Conservation (phyloP, 2,113 vertebrate genomes). For the Bagarius yarrelli region DNA sequence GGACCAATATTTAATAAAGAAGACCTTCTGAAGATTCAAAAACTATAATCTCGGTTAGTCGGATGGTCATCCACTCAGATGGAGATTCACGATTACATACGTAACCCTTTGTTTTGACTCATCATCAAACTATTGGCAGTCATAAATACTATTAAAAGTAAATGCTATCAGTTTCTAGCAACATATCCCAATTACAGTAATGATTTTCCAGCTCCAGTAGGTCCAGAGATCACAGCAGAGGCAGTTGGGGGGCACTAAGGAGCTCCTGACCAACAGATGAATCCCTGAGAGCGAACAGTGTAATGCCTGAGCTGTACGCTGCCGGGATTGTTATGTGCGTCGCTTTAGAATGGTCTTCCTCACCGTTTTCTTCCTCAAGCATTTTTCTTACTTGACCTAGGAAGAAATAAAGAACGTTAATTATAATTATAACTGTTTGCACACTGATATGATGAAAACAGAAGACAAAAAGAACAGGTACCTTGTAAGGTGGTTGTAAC, state of each 20-base stretch:
- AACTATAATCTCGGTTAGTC: no score
- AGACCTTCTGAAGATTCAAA: no score
- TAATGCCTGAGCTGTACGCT: constrained; percentile 71
- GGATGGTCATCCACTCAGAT: neutral
- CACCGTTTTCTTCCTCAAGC: constrained; percentile 55
- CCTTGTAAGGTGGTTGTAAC: neutral
- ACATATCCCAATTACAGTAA: neutral
- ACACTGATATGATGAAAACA: neutral
- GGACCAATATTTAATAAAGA: no score
- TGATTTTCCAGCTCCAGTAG: neutral
- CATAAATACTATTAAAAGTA: neutral
- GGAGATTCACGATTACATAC: neutral
- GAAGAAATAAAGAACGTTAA: constrained; percentile 10
- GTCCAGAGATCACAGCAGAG: constrained; percentile 49
- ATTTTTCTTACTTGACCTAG: constrained; percentile 69
- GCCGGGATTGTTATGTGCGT: constrained; percentile 68
- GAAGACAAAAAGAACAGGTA: neutral
- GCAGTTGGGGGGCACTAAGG: constrained; percentile 60
- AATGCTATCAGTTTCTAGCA: neutral
- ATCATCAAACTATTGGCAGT: neutral
- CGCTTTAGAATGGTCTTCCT: constrained; percentile 38
- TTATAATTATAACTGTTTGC: neutral
- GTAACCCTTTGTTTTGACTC: neutral
- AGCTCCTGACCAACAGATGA: constrained; percentile 60
- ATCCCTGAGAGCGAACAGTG: constrained; percentile 62